Conservation (phyloP, 1,140 invertebrate species). For the Babylonia areolata region DNA sequence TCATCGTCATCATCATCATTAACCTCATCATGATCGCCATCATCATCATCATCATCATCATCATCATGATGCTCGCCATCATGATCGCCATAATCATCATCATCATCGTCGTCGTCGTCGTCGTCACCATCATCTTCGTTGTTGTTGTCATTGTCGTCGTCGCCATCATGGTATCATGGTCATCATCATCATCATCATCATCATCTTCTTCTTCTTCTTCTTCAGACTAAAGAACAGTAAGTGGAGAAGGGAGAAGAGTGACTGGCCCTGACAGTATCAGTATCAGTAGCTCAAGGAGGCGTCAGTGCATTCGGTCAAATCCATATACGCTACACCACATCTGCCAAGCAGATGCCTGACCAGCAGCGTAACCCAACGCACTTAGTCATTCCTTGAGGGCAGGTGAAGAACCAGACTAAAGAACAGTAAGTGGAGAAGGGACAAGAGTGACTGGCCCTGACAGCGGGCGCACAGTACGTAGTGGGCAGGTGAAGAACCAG, state of each 20-base stretch:
- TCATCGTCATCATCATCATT: not conserved
- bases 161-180: too few species aligned
- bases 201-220: not conserved
- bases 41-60: not conserved
- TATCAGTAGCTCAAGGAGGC: too few species aligned
- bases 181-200: constrained; percentile 27
- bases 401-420: too few species aligned
- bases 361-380: too few species aligned
- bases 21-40: not conserved
- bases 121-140: constrained; percentile 14
- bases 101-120: constrained; percentile 26
- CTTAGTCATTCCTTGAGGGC: too few species aligned
- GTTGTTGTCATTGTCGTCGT: constrained; percentile 10
- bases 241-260: not conserved
- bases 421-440: too few species aligned
- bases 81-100: constrained; percentile 12
- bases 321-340: too few species aligned
- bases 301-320: too few species aligned
- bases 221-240: not conserved
- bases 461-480: not conserved
- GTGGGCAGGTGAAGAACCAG: not conserved
- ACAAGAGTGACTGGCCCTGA: not conserved
- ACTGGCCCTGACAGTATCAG: not conserved
- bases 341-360: too few species aligned
- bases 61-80: not conserved